phyloP scores from a whole-genome alignment of 2,113 vertebrate species.

The Gymnorhina tibicen region DNA sequence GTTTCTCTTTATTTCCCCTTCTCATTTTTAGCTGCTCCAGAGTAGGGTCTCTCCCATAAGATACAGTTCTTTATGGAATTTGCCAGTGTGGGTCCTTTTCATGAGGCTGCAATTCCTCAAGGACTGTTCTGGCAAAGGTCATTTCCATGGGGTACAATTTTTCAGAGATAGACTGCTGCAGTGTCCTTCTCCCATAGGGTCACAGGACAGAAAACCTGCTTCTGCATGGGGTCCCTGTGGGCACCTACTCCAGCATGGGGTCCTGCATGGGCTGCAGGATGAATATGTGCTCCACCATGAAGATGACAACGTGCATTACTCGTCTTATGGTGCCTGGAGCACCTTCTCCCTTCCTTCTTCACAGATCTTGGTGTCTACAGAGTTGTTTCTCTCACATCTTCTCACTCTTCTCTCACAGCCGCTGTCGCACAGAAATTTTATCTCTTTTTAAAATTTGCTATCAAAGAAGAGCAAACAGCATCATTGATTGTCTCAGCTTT shows the following conservation, averaged over 20 bases:
- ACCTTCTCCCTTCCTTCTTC: neutral
- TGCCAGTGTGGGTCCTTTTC: rapidly evolving
- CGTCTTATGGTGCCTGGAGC: neutral
- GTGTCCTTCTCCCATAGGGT: neutral
- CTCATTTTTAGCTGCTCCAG: neutral
- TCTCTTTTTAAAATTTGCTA: neutral
- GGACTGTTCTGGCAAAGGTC: neutral
- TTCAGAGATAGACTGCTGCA: neutral
- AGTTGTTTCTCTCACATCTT: neutral
- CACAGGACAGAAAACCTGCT: neutral
- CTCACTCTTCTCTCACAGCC: neutral
- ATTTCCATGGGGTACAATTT: neutral
- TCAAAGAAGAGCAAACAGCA: neutral
- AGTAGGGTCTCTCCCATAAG: neutral
- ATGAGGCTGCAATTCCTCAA: neutral
- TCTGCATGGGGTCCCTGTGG: neutral
- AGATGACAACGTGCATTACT: rapidly evolving
- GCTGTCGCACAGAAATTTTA: neutral
- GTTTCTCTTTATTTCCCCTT: neutral
- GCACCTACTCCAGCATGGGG: rapidly evolving
- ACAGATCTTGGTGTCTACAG: neutral
- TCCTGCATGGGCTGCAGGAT: neutral
- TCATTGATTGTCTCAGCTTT: neutral
- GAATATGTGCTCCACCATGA: neutral
- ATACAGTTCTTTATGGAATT: neutral